phyloP scores from a whole-genome alignment of 2,888 invertebrate species.

The Xestia ashworthii region DNA sequence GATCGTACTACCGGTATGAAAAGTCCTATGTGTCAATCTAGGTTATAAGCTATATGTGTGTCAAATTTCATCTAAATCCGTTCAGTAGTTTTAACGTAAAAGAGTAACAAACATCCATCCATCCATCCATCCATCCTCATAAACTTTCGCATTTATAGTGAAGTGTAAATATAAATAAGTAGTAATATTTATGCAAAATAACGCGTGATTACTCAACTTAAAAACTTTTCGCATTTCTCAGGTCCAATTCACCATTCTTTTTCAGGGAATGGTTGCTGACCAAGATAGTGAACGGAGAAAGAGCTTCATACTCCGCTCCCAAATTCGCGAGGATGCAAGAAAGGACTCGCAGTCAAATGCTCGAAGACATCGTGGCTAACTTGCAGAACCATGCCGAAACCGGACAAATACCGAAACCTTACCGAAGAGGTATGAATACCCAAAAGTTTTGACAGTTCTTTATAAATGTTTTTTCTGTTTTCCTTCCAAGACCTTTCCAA shows the following conservation, averaged over 20 bases:
- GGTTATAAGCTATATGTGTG: background rate
- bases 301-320: slow-evolving; percentile 98
- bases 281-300: slow-evolving; percentile 98
- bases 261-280: slow-evolving; percentile 96
- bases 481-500: background rate
- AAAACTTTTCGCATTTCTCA: slow-evolving; percentile 33
- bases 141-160: background rate
- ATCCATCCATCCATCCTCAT: background rate
- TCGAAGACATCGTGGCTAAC: slow-evolving; percentile 98
- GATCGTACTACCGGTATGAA: background rate
- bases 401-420: slow-evolving; percentile 98
- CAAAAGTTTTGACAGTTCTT: background rate
- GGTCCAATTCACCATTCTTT: slow-evolving; percentile 37
- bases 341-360: slow-evolving; percentile 97
- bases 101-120: background rate
- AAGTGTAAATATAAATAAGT: background rate
- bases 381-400: slow-evolving; percentile 98
- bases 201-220: slow-evolving; percentile 4
- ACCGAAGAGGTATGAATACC: slow-evolving; percentile 92
- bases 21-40: background rate
- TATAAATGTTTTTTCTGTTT: background rate
- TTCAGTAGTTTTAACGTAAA: background rate
- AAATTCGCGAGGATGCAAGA: slow-evolving; percentile 99
- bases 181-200: background rate
- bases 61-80: background rate